These are phyloP conservation scores for Cyphomyrus plagiostoma DNA, from an alignment of 2,113 vertebrate species.

Conservation along the genomic window DNA sequence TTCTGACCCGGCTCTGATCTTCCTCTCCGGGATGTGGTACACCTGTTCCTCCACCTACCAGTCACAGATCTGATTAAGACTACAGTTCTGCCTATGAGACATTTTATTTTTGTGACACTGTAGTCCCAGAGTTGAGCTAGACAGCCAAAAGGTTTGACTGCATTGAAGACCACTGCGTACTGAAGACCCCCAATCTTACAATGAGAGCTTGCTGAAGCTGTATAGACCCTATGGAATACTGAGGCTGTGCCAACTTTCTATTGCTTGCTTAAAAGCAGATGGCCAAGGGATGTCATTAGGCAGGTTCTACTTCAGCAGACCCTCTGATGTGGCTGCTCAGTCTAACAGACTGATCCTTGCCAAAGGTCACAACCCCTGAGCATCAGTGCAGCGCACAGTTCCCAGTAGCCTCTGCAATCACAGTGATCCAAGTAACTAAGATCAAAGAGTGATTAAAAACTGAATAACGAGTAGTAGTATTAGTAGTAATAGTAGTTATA, in stretches of 20 bases:
- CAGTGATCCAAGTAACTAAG: conserved; percentile 49
- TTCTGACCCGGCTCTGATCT: not conserved
- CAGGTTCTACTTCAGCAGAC: conserved; percentile 27
- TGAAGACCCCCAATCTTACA: conserved; percentile 14
- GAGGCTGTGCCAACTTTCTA: not conserved
- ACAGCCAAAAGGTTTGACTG: not conserved
- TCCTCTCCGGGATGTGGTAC: not conserved
- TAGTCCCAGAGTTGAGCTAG: not conserved
- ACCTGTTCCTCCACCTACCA: not conserved
- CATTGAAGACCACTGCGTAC: conserved; percentile 19
- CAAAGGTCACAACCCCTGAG: conserved; percentile 52
- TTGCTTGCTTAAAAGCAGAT: conserved; percentile 21
- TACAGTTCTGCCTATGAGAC: not conserved
- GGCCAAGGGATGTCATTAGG: conserved; percentile 7
- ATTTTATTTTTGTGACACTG: not conserved
- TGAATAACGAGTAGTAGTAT: conserved; percentile 35
- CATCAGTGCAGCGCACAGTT: conserved; percentile 42
- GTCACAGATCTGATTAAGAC: conserved; percentile 18
- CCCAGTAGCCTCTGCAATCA: conserved; percentile 53
- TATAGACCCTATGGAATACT: conserved; percentile 14
- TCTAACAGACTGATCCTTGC: conserved; percentile 37
- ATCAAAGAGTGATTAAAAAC: conserved; percentile 40
- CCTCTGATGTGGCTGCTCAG: conserved; percentile 43
- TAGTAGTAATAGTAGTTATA: conserved; percentile 5
- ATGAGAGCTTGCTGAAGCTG: conserved; percentile 13